Conservation (phyloP, 2,113 vertebrate genomes). For the Madoqua kirkii region DNA sequence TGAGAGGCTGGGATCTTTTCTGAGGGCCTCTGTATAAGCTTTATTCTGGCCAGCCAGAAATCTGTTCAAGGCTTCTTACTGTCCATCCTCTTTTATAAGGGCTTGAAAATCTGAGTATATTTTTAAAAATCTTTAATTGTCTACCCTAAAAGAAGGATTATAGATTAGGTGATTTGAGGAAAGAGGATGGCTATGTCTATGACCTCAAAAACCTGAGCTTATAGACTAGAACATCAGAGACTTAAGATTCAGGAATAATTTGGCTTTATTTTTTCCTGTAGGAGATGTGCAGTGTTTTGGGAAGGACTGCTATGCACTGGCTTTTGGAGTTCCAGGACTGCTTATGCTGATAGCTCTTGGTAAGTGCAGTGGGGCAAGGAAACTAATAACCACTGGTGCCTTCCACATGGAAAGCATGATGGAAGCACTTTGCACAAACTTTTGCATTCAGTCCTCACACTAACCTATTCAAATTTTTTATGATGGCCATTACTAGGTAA, state of each 20-base stretch:
- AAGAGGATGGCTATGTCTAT: neutral
- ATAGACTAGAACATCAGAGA: neutral
- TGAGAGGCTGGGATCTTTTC: conserved; percentile 86
- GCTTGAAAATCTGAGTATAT: neutral
- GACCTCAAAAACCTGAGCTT: neutral
- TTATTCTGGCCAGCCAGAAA: conserved; percentile 35
- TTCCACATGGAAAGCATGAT: neutral
- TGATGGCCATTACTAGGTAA: neutral
- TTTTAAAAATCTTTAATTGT: conserved; percentile 15
- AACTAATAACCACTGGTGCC: neutral
- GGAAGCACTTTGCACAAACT: neutral
- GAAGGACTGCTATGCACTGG: conserved; percentile 93
- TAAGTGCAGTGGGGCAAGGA: conserved; percentile 76
- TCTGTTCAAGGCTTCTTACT: neutral
- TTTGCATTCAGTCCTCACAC: neutral
- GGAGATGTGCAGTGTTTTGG: conserved; percentile 96
- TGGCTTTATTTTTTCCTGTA: conserved; percentile 69
- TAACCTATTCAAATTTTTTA: neutral
- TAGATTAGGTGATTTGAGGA: neutral
- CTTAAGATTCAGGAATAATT: neutral
- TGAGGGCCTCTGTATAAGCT: conserved; percentile 31
- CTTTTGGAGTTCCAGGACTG: conserved; percentile 93
- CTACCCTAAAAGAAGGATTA: neutral
- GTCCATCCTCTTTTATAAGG: neutral
- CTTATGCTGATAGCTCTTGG: conserved; percentile 93